These are phyloP conservation scores for Asobara japonica DNA, from an alignment of 1,140 invertebrate genomes.

Conservation along the genomic window DNA sequence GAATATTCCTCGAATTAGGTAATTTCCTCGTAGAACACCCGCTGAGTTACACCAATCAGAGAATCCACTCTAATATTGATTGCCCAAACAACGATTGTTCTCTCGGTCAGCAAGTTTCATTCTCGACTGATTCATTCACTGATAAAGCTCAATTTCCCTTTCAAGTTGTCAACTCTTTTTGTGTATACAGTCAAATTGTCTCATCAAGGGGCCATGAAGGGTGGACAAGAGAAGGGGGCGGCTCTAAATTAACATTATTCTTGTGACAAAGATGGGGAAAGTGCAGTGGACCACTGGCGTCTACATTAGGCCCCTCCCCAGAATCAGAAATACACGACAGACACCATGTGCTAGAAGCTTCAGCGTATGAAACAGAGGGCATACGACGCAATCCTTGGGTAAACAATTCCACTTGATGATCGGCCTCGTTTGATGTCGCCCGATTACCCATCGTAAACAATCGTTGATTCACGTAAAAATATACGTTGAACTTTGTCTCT, in stretches of 20 bases:
- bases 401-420: constrained; percentile 68
- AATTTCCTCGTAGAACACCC: too few species aligned
- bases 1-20: too few species aligned
- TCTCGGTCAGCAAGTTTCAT: background rate
- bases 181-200: constrained; percentile 64
- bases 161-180: constrained; percentile 68
- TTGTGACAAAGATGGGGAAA: constrained; percentile 61
- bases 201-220: constrained; percentile 40
- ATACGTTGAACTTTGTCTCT: background rate
- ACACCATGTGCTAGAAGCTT: constrained; percentile 8
- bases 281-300: constrained; percentile 23
- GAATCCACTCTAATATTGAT: too few species aligned
- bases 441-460: constrained; percentile 67
- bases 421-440: constrained; percentile 65
- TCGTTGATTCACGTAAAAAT: constrained; percentile 43
- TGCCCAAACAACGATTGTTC: background rate
- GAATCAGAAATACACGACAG: background rate
- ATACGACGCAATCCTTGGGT: constrained; percentile 47
- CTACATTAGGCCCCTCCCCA: background rate
- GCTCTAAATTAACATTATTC: constrained; percentile 70
- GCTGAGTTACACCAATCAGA: too few species aligned
- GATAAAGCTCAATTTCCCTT: constrained; percentile 67
- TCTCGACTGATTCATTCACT: constrained; percentile 7
- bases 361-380: constrained; percentile 31
- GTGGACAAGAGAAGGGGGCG: constrained; percentile 40